phyloP scores from a whole-genome alignment of 2,797 vertebrate species.

The Tauraco hartlaubi region DNA sequence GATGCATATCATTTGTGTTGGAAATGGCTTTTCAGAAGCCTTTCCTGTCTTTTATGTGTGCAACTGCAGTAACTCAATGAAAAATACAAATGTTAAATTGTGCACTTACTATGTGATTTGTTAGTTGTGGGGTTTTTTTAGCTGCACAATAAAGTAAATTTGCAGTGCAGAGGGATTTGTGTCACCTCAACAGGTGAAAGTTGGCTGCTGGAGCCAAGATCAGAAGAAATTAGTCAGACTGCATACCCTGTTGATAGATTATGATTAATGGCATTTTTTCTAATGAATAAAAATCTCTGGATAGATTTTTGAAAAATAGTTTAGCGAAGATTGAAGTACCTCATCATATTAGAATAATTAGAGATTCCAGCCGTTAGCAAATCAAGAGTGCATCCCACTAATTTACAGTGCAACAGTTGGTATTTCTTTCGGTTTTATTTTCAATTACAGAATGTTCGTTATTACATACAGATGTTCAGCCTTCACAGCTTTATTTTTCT shows the following conservation, averaged over 20 bases:
- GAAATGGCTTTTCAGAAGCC: neutral
- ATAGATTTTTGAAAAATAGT: neutral
- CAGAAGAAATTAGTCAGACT: neutral
- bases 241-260: neutral
- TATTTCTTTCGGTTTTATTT: neutral
- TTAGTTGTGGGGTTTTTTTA: neutral
- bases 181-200: neutral
- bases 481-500: neutral
- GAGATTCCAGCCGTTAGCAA: conserved; percentile 13
- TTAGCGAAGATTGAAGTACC: neutral
- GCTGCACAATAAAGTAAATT: neutral
- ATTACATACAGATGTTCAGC: neutral
- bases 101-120: rapidly evolving
- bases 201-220: neutral
- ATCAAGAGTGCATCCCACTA: neutral
- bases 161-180: neutral
- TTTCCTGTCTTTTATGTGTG: neutral
- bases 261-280: neutral
- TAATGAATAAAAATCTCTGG: neutral
- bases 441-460: neutral
- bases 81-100: neutral
- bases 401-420: neutral
- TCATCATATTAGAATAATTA: conserved; percentile 39
- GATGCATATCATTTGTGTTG: neutral
- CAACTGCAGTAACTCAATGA: neutral